A percentile compares a stretch with the other conserved stretches of the same genome.
phyloP scores from a whole-genome alignment of 2,797 vertebrate species.

The Crenichthys baileyi region DNA sequence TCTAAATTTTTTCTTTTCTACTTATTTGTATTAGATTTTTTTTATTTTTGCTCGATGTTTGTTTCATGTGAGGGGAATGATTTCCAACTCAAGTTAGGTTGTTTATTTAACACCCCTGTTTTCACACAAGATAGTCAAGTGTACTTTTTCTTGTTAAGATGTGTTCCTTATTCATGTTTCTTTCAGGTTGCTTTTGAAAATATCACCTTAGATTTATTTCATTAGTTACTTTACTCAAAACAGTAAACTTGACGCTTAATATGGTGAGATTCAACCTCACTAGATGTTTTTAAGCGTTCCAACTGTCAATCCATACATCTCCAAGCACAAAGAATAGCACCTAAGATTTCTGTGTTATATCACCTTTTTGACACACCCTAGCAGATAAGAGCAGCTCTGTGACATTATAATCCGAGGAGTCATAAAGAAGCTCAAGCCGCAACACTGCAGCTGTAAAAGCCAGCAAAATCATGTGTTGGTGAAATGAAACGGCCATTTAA shows the following conservation, averaged over 20 bases:
- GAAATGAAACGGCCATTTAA: constrained; percentile 37
- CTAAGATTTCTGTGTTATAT: constrained; percentile 24
- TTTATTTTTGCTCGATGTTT: background rate
- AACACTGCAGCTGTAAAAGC: constrained; percentile 18
- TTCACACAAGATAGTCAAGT: background rate
- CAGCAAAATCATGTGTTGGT: constrained; percentile 23
- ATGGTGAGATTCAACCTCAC: constrained; percentile 4
- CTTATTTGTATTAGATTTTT: background rate
- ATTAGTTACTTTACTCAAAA: background rate
- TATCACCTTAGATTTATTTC: too few relatives aligned
- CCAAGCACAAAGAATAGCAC: constrained; percentile 1
- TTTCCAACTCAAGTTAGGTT: background rate
- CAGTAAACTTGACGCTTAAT: background rate
- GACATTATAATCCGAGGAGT: constrained; percentile 42
- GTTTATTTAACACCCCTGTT: background rate
- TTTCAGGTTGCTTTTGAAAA: background rate
- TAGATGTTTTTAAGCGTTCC: constrained; percentile 6
- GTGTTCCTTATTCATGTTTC: background rate
- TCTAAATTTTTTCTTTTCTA: background rate
- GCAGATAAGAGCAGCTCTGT: constrained; percentile 21
- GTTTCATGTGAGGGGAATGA: background rate
- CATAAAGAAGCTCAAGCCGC: constrained; percentile 11
- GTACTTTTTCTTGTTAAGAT: background rate
- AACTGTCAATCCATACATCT: constrained; percentile 21
- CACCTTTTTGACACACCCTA: constrained; percentile 26